phyloP scores from a whole-genome alignment of 2,888 invertebrate genomes.

The Fragum sueziense region DNA sequence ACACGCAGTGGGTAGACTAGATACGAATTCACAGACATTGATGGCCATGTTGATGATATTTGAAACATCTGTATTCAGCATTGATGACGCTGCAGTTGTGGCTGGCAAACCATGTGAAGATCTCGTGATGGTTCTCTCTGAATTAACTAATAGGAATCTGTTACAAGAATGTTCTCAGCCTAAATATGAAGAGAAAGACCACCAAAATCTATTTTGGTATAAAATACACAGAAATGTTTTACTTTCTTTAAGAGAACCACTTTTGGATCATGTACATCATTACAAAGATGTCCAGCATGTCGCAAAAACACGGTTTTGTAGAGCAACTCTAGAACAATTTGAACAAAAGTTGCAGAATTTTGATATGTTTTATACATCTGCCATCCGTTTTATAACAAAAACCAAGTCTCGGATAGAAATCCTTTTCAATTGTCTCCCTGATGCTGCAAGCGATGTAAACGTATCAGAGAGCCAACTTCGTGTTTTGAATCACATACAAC shows the following conservation, averaged over 20 bases:
- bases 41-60: slow-evolving; percentile 11
- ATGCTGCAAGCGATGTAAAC: neutral
- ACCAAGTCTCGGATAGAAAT: neutral
- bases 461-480: neutral
- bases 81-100: neutral
- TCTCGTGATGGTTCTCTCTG: neutral
- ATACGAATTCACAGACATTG: neutral
- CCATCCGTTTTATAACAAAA: neutral
- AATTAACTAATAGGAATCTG: neutral
- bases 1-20: neutral
- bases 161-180: neutral
- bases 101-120: neutral
- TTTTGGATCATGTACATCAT: neutral
- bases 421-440: neutral
- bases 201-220: neutral
- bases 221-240: neutral
- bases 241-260: neutral
- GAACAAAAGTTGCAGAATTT: neutral
- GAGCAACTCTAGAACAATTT: neutral
- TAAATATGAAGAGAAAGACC: neutral
- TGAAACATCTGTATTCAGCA: slow-evolving; percentile 1
- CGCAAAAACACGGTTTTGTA: neutral
- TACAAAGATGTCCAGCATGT: too few relatives aligned
- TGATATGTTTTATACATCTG: neutral
- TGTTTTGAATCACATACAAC: neutral